A percentile compares a stretch with the other conserved stretches of the same genome.
These are phyloP conservation scores for Atractosteus spatula DNA, from an alignment of 2,113 vertebrate genomes.

Conservation along the genomic window DNA sequence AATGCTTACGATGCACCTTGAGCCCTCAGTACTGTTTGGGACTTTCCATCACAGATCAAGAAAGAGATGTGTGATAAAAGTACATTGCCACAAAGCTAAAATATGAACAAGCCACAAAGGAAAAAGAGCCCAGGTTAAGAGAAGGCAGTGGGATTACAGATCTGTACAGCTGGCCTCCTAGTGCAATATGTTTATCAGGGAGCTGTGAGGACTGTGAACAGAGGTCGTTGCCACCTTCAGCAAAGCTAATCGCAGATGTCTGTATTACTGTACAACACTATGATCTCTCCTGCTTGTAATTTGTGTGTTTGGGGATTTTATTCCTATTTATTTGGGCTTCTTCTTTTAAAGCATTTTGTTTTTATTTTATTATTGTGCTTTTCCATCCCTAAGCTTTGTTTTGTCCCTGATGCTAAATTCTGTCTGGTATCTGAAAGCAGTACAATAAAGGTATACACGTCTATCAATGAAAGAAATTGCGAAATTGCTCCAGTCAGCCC, in stretches of 20 bases:
- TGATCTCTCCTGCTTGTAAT: no score
- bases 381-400: neutral
- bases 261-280: neutral
- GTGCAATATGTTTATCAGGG: slow-evolving; percentile 69
- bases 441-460: neutral
- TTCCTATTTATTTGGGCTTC: neutral
- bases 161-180: slow-evolving; percentile 3
- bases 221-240: no score
- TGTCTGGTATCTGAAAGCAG: slow-evolving; percentile 12
- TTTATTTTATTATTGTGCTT: neutral
- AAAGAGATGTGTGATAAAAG: no score
- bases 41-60: no score
- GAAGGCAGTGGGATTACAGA: no score
- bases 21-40: no score
- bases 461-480: neutral
- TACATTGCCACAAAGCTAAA: no score
- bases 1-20: no score
- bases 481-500: no score
- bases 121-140: no score
- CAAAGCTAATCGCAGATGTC: neutral
- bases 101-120: no score
- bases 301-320: no score
- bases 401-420: neutral
- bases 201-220: slow-evolving; percentile 27
- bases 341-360: neutral